phyloP scores from a whole-genome alignment of 2,797 vertebrate species.

The Crenichthys baileyi region DNA sequence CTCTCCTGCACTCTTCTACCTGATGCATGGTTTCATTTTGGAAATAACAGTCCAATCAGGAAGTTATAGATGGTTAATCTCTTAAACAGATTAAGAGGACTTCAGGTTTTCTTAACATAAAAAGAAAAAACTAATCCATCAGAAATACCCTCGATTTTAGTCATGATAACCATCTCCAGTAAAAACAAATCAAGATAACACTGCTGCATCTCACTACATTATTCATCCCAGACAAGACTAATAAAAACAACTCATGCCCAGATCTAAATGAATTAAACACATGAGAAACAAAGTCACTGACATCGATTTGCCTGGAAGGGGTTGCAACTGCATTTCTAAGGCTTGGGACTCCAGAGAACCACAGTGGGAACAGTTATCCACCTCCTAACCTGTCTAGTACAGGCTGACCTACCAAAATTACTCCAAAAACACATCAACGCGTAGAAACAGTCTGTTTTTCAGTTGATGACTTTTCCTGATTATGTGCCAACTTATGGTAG shows the following conservation, averaged over 20 bases:
- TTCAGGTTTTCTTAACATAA: not conserved
- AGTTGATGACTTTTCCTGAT: not conserved
- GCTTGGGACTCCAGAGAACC: too few relatives aligned
- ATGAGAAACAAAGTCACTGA: too few relatives aligned
- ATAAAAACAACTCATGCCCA: too few relatives aligned
- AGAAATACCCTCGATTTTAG: not conserved
- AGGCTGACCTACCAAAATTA: not conserved
- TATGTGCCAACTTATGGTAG: not conserved
- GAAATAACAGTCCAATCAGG: not conserved
- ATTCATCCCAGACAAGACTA: too few relatives aligned
- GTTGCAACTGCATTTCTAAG: too few relatives aligned
- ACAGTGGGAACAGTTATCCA: too few relatives aligned
- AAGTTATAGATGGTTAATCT: not conserved
- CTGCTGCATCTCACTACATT: too few relatives aligned
- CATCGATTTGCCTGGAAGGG: too few relatives aligned
- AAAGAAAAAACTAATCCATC: not conserved
- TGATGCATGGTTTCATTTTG: not conserved
- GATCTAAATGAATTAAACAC: too few relatives aligned
- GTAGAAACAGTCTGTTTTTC: not conserved
- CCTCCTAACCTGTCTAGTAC: too few relatives aligned
- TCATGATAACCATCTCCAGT: not conserved
- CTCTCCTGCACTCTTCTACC: not conserved
- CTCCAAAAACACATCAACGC: not conserved
- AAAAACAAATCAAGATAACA: too few relatives aligned
- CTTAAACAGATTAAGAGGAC: not conserved